These are phyloP conservation scores for Trinorchestia longiramus DNA, from an alignment of 1,140 invertebrate species.

Conservation along the genomic window DNA sequence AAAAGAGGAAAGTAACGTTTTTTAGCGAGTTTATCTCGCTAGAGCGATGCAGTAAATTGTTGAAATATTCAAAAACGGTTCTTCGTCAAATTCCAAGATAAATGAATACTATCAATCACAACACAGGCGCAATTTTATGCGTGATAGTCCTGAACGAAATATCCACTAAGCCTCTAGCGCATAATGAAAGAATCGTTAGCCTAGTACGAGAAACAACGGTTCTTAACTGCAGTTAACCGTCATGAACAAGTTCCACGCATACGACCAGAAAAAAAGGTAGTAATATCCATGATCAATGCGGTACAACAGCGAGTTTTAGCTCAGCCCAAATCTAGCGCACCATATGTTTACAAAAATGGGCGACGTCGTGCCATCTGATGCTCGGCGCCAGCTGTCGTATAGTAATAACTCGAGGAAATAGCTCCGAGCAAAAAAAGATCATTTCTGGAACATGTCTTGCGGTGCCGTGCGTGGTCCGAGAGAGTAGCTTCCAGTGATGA, in stretches of 20 bases:
- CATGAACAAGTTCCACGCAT: not conserved
- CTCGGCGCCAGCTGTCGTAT: not conserved
- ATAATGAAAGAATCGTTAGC: not conserved
- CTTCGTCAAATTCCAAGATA: not conserved
- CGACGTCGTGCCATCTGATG: not conserved
- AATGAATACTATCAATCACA: not conserved
- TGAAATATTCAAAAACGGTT: not conserved
- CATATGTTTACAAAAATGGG: not conserved
- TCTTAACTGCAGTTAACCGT: not conserved
- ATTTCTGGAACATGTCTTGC: not conserved
- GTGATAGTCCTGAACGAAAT: not conserved
- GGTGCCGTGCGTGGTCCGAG: no score
- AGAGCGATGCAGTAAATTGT: no score
- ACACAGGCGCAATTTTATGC: no score
- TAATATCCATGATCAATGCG: not conserved
- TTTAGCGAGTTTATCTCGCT: no score
- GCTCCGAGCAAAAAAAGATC: not conserved
- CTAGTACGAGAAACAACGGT: not conserved
- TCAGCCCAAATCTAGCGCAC: not conserved
- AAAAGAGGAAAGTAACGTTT: no score
- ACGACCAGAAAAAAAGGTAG: not conserved
- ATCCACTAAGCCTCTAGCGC: not conserved
- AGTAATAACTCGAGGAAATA: not conserved
- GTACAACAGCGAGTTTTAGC: not conserved
- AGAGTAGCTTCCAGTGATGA: not conserved